These are phyloP conservation scores for Labeo calbasu DNA, from an alignment of 2,797 vertebrate species.

Conservation along the genomic window DNA sequence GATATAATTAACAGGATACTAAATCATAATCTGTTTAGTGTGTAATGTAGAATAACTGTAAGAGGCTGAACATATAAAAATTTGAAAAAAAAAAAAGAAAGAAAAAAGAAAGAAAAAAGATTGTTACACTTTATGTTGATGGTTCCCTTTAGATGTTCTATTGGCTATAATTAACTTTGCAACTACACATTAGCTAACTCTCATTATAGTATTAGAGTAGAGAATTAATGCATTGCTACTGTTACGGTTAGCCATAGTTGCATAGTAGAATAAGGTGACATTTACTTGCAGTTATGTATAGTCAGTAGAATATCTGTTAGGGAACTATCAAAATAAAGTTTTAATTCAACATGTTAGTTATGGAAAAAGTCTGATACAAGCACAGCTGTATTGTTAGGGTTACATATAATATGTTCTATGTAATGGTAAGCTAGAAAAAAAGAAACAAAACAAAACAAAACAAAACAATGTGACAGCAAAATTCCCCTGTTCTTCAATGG, in stretches of 20 bases:
- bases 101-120: too few relatives aligned
- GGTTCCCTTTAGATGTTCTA: neutral
- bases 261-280: neutral
- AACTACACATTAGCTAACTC: neutral
- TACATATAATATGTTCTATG: neutral
- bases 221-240: neutral
- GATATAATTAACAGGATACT: neutral
- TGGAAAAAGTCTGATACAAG: neutral
- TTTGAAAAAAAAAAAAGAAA: neutral
- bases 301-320: neutral
- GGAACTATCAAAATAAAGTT: neutral
- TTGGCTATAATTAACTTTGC: neutral
- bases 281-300: neutral
- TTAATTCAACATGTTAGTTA: neutral
- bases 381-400: neutral
- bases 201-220: neutral
- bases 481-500: neutral
- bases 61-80: neutral
- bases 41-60: neutral
- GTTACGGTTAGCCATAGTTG: neutral
- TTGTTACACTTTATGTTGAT: neutral
- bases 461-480: neutral
- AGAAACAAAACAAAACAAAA: too few relatives aligned
- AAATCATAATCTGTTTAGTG: neutral
- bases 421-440: neutral